Percentiles rank a stretch among this genome's conserved stretches.
These are phyloP conservation scores for Tanypteryx hageni DNA, from an alignment of 2,888 invertebrate genomes.

Conservation along the genomic window DNA sequence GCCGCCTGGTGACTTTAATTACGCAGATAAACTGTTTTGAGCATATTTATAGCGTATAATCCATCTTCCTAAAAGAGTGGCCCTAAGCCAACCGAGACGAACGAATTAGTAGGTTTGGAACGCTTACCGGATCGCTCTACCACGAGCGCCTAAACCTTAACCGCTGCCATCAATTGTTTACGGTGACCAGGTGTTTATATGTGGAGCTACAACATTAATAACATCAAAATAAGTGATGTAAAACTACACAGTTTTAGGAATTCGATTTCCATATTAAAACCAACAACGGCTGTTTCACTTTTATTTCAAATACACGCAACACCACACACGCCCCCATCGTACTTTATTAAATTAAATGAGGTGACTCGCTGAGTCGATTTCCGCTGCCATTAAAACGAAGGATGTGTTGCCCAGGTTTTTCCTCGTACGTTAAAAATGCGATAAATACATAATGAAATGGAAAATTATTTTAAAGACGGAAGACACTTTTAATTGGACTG, in stretches of 20 bases:
- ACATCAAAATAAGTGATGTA: not conserved
- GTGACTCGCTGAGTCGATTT: not conserved
- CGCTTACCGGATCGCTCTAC: not conserved
- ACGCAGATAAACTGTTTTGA: conserved; percentile 37
- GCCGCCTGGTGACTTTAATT: conserved; percentile 5
- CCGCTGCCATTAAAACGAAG: no score
- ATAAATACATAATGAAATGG: no score
- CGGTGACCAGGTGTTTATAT: conserved; percentile 45
- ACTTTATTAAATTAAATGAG: not conserved
- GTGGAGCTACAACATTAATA: not conserved
- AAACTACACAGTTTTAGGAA: not conserved
- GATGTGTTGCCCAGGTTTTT: no score
- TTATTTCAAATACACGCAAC: not conserved
- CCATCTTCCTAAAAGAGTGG: conserved; percentile 44
- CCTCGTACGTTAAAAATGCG: no score
- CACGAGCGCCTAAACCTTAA: conserved; percentile 2
- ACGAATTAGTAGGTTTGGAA: conserved; percentile 48
- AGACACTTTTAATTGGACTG: no score
- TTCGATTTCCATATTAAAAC: not conserved
- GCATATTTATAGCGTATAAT: conserved; percentile 41
- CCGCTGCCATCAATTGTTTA: conserved; percentile 5
- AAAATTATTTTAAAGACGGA: no score
- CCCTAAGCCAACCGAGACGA: conserved; percentile 32
- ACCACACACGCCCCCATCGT: not conserved
- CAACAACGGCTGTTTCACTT: not conserved